These are phyloP conservation scores for Conopomorpha cramerella DNA, from an alignment of 1,140 invertebrate species.

Conservation along the genomic window DNA sequence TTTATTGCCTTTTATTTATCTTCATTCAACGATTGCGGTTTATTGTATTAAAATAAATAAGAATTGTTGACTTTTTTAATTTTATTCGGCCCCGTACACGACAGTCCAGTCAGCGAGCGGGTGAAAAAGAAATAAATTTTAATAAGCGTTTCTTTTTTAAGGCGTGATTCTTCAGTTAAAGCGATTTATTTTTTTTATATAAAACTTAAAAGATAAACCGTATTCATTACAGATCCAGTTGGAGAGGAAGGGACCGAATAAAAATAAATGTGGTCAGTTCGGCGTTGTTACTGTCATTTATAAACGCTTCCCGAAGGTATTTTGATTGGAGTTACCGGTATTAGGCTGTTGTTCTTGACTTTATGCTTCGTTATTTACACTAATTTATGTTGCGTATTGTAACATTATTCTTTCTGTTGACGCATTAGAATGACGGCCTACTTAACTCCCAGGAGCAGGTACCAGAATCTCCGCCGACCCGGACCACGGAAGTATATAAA, in stretches of 20 bases:
- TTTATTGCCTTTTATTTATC: conserved; percentile 61
- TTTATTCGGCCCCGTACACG: conserved; percentile 56
- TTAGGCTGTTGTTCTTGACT: conserved; percentile 32
- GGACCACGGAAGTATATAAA: conserved; percentile 59
- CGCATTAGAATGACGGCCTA: too few species aligned
- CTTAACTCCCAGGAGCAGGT: too few species aligned
- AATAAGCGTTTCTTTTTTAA: conserved; percentile 62
- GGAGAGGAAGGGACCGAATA: conserved; percentile 53
- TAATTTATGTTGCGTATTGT: too few species aligned
- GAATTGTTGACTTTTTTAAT: conserved; percentile 60
- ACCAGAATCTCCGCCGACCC: too few species aligned
- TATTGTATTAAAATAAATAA: conserved; percentile 63
- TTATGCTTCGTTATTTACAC: conserved; percentile 27
- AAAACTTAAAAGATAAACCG: conserved; percentile 57
- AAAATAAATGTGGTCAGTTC: conserved; percentile 48
- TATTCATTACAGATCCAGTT: conserved; percentile 59
- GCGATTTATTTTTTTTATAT: conserved; percentile 61
- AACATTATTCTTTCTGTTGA: too few species aligned
- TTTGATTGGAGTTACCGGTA: conserved; percentile 29
- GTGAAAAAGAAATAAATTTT: conserved; percentile 61
- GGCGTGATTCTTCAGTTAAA: conserved; percentile 61
- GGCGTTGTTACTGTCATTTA: conserved; percentile 56
- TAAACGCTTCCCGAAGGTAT: conserved; percentile 29
- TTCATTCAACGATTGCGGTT: conserved; percentile 60
- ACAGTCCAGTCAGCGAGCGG: conserved; percentile 46